Conservation (phyloP, 2,797 vertebrate genomes). For the Neomorphus geoffroyi region DNA sequence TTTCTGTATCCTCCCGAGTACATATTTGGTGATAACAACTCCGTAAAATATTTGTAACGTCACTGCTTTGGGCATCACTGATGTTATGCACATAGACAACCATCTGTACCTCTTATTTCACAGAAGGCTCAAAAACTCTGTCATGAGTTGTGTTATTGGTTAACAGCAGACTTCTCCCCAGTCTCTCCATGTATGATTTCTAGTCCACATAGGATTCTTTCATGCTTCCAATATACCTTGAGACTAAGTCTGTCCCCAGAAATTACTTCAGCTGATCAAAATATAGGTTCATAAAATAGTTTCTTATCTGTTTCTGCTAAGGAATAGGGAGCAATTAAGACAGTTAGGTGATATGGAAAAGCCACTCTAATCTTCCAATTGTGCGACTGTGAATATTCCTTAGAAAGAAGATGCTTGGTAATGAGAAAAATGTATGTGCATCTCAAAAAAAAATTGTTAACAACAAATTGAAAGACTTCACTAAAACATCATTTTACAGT, state of each 20-base stretch:
- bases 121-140: neutral
- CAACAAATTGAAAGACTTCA: neutral
- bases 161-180: neutral
- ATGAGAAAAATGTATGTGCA: neutral
- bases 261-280: neutral
- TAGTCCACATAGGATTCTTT: neutral
- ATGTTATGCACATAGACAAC: neutral
- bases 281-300: neutral
- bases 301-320: constrained; percentile 1
- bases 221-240: neutral
- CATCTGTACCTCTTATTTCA: constrained; percentile 31
- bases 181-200: neutral
- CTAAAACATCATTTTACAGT: neutral
- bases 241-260: neutral
- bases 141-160: neutral
- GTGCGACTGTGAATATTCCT: neutral
- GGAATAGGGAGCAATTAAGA: neutral
- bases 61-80: constrained; percentile 3
- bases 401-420: neutral
- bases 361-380: neutral
- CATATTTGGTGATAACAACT: neutral
- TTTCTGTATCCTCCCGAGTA: neutral
- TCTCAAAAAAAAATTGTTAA: neutral
- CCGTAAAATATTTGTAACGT: constrained; percentile 20
- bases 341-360: neutral